A percentile compares a stretch with the other conserved stretches of the same genome.
These are phyloP conservation scores for Schizothorax lantsangensis DNA, from an alignment of 2,797 vertebrate genomes.

Conservation along the genomic window DNA sequence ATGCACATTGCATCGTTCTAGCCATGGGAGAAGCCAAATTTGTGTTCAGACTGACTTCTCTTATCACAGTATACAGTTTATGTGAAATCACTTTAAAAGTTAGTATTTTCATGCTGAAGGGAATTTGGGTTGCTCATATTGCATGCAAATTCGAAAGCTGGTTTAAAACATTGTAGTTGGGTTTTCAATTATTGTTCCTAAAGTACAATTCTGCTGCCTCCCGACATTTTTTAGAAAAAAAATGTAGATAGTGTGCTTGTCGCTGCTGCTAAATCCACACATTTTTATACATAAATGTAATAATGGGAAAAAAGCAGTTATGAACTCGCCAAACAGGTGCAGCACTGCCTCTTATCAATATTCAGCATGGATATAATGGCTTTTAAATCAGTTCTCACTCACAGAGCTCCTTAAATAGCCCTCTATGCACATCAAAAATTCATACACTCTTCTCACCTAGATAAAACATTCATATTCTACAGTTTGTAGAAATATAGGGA, in stretches of 20 bases:
- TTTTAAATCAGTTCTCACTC: slow-evolving; percentile 42
- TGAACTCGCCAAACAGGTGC: slow-evolving; percentile 11
- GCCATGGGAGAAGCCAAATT: not conserved
- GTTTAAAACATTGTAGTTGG: slow-evolving; percentile 3
- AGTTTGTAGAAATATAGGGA: slow-evolving; percentile 33
- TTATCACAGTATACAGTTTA: slow-evolving; percentile 3
- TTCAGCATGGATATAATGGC: slow-evolving; percentile 21
- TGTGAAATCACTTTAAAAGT: not conserved
- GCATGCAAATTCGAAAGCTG: not conserved
- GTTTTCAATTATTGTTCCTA: not conserved
- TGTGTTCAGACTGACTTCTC: slow-evolving; percentile 24
- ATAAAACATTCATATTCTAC: slow-evolving; percentile 51
- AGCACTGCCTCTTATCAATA: slow-evolving; percentile 11
- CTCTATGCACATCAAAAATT: slow-evolving; percentile 19
- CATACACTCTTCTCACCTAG: slow-evolving; percentile 4
- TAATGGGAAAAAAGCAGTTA: not conserved
- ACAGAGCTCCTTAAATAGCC: slow-evolving; percentile 32
- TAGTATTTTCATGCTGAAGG: not conserved
- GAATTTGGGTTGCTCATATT: not conserved
- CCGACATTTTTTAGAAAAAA: not conserved
- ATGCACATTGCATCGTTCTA: not conserved
- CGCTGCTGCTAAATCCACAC: not conserved
- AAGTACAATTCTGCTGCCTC: not conserved
- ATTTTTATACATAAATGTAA: not conserved
- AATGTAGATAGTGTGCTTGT: not conserved